Evolutionary conservation across 2,888 invertebrate genomes (phyloP).

Genomic region (Nineta flava): DNA sequence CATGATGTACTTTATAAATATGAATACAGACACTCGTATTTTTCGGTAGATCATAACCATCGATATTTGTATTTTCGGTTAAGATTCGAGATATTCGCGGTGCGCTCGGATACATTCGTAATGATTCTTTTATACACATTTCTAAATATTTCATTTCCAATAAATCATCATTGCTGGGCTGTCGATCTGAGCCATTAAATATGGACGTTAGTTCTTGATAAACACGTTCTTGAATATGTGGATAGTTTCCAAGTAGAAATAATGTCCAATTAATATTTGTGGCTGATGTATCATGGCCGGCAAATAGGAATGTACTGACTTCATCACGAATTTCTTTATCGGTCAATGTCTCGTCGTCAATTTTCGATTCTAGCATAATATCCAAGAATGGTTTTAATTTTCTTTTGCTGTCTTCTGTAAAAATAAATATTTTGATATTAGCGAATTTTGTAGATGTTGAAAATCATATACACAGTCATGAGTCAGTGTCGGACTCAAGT

Average conservation of each 20-base stretch:
- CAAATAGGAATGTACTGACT: conserved; percentile 18
- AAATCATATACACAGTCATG: too few species aligned
- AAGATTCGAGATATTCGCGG: conserved; percentile 22
- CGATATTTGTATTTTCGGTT: conserved; percentile 18
- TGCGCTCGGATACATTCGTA: conserved; percentile 25
- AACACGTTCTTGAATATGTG: conserved; percentile 22
- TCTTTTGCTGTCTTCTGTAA: neutral
- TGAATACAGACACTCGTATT: conserved; percentile 14
- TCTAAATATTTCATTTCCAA: conserved; percentile 24
- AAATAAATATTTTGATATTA: neutral
- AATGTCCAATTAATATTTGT: conserved; percentile 23
- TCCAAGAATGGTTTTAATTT: neutral
- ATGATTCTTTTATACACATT: conserved; percentile 24
- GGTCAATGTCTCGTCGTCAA: conserved; percentile 12
- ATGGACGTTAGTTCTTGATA: conserved; percentile 21
- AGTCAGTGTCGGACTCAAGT: too few species aligned
- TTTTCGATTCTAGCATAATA: neutral
- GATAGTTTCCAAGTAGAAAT: conserved; percentile 23
- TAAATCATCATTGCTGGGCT: conserved; percentile 21
- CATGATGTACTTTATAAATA: conserved; percentile 24
- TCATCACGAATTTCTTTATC: conserved; percentile 25
- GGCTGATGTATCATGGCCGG: conserved; percentile 28
- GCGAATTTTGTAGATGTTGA: neutral
- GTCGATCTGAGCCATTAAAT: conserved; percentile 19
- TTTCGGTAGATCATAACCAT: conserved; percentile 2